Conservation (phyloP, 2,888 invertebrate genomes). For the Pandemis heparana region DNA sequence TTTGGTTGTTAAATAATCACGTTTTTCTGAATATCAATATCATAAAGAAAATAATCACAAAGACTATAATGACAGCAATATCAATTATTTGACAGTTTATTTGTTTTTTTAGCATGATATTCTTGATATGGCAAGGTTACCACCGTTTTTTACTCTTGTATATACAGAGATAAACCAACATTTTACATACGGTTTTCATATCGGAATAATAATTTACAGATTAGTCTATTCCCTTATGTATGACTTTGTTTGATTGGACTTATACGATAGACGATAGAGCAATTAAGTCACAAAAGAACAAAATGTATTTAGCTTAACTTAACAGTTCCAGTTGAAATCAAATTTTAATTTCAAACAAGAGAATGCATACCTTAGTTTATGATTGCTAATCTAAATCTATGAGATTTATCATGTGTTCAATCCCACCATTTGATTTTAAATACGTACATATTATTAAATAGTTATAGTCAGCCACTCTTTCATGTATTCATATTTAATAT, state of each 20-base stretch:
- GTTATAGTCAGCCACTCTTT: conserved; percentile 7
- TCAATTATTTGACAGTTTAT: neutral
- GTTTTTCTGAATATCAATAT: neutral
- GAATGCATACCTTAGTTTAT: neutral
- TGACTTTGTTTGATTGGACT: neutral
- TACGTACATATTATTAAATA: conserved; percentile 27
- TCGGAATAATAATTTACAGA: neutral
- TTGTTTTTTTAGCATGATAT: neutral
- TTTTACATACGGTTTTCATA: no score
- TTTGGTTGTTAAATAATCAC: neutral
- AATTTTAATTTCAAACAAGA: neutral
- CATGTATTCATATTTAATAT: neutral
- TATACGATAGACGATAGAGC: neutral
- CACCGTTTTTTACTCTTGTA: neutral
- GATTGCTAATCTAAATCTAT: neutral
- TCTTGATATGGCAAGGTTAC: neutral
- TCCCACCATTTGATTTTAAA: conserved; percentile 30
- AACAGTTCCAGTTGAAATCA: neutral
- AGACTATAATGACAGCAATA: neutral
- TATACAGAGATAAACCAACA: neutral
- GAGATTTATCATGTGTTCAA: conserved; percentile 42
- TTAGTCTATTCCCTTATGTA: neutral
- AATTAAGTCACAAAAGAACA: neutral
- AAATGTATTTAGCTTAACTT: neutral
- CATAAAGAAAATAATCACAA: neutral